Evolutionary conservation across 2,113 vertebrate species (phyloP).

Genomic region (Beaufortia kweichowensis): DNA sequence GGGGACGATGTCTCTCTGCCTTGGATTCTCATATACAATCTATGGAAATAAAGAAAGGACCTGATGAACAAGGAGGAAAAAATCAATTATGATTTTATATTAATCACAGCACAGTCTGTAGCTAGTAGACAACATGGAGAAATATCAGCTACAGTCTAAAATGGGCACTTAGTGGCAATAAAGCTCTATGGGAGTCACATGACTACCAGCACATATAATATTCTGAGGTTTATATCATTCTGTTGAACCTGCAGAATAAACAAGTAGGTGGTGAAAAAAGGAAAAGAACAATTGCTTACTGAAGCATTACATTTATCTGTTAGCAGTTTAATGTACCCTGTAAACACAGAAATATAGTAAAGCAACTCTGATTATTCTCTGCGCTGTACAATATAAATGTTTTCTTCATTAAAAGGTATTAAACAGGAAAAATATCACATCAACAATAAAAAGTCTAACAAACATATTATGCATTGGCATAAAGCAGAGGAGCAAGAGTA

Average conservation of each 20-base stretch:
- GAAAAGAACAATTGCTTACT: neutral
- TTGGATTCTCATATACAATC: neutral
- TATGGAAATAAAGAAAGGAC: slow-evolving; percentile 23
- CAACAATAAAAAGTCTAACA: slow-evolving; percentile 11
- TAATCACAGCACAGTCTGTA: neutral
- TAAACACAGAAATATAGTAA: neutral
- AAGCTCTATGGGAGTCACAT: neutral
- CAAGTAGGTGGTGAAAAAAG: neutral
- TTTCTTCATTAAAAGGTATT: slow-evolving; percentile 18
- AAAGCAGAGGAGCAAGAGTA: no score
- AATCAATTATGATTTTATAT: slow-evolving; percentile 43
- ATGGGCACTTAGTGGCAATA: neutral
- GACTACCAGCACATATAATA: no score
- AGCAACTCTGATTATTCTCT: neutral
- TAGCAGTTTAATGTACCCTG: slow-evolving; percentile 17
- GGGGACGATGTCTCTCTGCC: slow-evolving; percentile 34
- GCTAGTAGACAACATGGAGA: neutral
- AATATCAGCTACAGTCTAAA: neutral
- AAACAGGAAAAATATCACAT: slow-evolving; percentile 14
- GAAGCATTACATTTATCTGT: slow-evolving; percentile 4
- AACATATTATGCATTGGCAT: neutral
- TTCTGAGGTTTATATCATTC: no score
- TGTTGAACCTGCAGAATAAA: neutral
- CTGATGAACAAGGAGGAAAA: neutral
- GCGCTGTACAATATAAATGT: neutral